phyloP scores from a whole-genome alignment of 2,888 invertebrate genomes.

The Drosophila mimica region DNA sequence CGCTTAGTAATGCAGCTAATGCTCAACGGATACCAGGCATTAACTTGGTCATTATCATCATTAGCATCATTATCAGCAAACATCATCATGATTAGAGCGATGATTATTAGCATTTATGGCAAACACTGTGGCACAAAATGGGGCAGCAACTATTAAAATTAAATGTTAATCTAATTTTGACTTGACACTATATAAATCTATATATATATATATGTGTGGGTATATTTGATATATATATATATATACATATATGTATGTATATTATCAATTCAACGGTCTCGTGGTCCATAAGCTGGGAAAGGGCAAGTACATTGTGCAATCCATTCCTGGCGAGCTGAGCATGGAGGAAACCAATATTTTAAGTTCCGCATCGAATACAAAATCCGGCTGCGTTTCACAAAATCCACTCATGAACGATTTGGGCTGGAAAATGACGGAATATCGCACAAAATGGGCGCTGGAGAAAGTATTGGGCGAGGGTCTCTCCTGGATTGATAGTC shows the following conservation, averaged over 20 bases:
- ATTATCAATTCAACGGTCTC: too few relatives aligned
- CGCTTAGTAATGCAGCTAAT: slow-evolving; percentile 47
- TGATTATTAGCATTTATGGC: not conserved
- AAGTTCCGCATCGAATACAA: slow-evolving; percentile 83
- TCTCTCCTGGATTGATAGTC: slow-evolving; percentile 96
- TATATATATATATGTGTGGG: too few relatives aligned
- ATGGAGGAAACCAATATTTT: slow-evolving; percentile 96
- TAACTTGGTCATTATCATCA: slow-evolving; percentile 41
- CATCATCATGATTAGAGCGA: slow-evolving; percentile 23
- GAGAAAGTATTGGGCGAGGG: slow-evolving; percentile 96
- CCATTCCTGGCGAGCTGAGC: slow-evolving; percentile 97
- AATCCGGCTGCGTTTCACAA: slow-evolving; percentile 87
- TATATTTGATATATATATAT: too few relatives aligned
- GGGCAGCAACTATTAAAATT: not conserved
- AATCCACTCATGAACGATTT: slow-evolving; percentile 88
- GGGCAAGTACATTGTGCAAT: slow-evolving; percentile 96
- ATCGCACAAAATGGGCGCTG: slow-evolving; percentile 90
- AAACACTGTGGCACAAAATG: slow-evolving; percentile 20
- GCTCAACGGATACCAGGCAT: slow-evolving; percentile 51
- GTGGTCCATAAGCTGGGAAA: slow-evolving; percentile 87
- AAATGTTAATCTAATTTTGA: not conserved
- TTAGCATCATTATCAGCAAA: slow-evolving; percentile 33
- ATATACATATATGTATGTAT: too few relatives aligned
- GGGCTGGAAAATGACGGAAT: slow-evolving; percentile 91
- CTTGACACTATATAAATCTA: too few relatives aligned